Evolutionary conservation across 2,113 vertebrate species (phyloP).

Genomic region (Xiphophorus couchianus): DNA sequence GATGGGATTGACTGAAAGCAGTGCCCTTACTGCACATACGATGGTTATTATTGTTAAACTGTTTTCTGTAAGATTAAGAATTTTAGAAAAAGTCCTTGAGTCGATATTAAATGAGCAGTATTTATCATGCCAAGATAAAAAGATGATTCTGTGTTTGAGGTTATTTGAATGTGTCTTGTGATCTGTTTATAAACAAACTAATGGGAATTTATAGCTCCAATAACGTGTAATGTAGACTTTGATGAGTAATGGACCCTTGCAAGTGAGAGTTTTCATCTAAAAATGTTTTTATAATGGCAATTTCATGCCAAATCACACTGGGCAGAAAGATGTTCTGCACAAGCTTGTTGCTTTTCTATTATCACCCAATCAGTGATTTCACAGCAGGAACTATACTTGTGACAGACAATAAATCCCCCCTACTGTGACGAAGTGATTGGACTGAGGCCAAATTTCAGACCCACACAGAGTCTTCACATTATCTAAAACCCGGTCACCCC

Average conservation of each 20-base stretch:
- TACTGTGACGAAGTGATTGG: conserved; percentile 38
- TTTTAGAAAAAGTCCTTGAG: not conserved
- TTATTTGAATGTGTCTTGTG: conserved; percentile 12
- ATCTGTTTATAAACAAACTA: conserved; percentile 1
- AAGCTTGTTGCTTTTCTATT: conserved; percentile 20
- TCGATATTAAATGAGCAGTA: not conserved
- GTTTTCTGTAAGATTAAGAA: not conserved
- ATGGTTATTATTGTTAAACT: not conserved
- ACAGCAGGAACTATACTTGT: conserved; percentile 29
- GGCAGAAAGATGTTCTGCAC: conserved; percentile 8
- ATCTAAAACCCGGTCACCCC: not conserved
- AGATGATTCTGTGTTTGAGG: not conserved
- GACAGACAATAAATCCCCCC: conserved; percentile 27
- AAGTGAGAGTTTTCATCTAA: not conserved
- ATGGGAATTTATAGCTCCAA: not conserved
- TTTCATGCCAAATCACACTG: conserved; percentile 17
- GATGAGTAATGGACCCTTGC: not conserved
- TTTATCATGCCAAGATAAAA: not conserved
- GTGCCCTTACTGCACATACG: not conserved
- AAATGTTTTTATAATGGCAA: not conserved
- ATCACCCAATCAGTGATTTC: conserved; percentile 53
- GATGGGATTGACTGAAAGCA: conserved; percentile 7
- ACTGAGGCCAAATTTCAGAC: conserved; percentile 19
- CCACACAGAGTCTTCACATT: conserved; percentile 2
- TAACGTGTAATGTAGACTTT: not conserved